Base-by-base conservation (phyloP, 2,797 vertebrate species). In the Clarias pachynema region DNA sequence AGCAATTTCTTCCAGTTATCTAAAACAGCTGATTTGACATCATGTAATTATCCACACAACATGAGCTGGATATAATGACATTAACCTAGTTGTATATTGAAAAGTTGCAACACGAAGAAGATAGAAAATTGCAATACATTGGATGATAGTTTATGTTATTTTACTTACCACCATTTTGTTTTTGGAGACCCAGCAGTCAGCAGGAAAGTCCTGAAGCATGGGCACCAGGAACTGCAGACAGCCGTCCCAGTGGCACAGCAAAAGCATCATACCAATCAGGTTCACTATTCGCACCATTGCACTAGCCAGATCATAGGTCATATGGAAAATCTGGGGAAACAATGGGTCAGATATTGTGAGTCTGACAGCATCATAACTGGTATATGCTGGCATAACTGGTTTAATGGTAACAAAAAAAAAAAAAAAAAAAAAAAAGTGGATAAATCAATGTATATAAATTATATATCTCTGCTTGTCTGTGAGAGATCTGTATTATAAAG, bases 191-290 rank as follows among this genome's bases (percentile, higher is more conserved):
- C 98, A 99, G 92, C 98, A 99, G 88, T 99, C 97, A 0, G 95
- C 89, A 0, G 98, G 98, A 89, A 99, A 99, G 91, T 99, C 98
- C 91, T 99, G 98, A 91, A 99, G 95, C 98, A 99, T 99, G 85
- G 98, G 98, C 72, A 80, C 79, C 65, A 80, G 79, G 26, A 80
- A 80, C 26, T 80, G 62, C 37, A 80, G 95, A 91, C 98, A 99
- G 89, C 98, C 98, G 0, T 99, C 98, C 98, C 98, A 99, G 92
- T 99, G 98, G 88, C 98, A 99, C 53, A 99, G 95, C 92, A 99
- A 94, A 31, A 99, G 94, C 98, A 99, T 99, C 98, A 99, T 99
- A 69, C 96, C 97, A 0, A 99, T 99, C 89, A 99, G 95, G 93
- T 99, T 99, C 87, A 99, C 94, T 66, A 99, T 99, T 80, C 98